Base-by-base conservation (phyloP, 2,113 vertebrate genomes). In the Meles meles region DNA sequence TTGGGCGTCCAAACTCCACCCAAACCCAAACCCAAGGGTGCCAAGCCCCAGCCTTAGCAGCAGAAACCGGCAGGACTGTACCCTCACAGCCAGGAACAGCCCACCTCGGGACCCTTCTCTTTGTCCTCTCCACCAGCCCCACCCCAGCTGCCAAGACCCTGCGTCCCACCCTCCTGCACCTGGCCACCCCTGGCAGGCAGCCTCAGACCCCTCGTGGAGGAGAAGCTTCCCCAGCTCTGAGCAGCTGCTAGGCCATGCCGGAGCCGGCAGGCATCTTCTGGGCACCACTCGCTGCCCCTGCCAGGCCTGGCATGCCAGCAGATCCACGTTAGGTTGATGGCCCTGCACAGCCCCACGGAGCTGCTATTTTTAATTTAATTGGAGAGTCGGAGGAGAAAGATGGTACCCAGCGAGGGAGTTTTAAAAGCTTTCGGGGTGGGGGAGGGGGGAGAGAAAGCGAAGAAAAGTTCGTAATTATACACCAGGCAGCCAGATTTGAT, bases 281-380 rank as follows among this genome's bases (percentile, higher is more conserved):
- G 96, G 96, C 93, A 90, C 97, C 88, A 13, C 1, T 57, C 20
- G 1, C 97, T 7, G 9, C 94, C 97, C 97, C 96, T 13, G 0
- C 95, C 94, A 94, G 93, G 90, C 97, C 97, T 82, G 94, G 97
- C 2, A 1, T 89, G 84, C 88, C 92, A 76, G 96, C 87, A 94
- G 89, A 31, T 93, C 79, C 2, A 20, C 0, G 17, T 89, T 49
- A 83, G 90, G 96, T 90, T 97, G 96, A 94, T 37, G 96, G 97
- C 96, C 97, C 97, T 7, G 61, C 59, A n/a, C 90, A 87, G 96
- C 97, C 96, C 88, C 81, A 74, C 0, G 8, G 65, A 96, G 95
- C 67, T 97, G 94, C 97, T 98, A 98, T 98, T 98, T 98, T 98
- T 98, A 98, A 98, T 96, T 98, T 98, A 98, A 98, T 97, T 96